Percentiles rank a stretch among this genome's conserved stretches.
phyloP scores from a whole-genome alignment of 2,113 vertebrate species.

The Atherinomorus stipes region DNA sequence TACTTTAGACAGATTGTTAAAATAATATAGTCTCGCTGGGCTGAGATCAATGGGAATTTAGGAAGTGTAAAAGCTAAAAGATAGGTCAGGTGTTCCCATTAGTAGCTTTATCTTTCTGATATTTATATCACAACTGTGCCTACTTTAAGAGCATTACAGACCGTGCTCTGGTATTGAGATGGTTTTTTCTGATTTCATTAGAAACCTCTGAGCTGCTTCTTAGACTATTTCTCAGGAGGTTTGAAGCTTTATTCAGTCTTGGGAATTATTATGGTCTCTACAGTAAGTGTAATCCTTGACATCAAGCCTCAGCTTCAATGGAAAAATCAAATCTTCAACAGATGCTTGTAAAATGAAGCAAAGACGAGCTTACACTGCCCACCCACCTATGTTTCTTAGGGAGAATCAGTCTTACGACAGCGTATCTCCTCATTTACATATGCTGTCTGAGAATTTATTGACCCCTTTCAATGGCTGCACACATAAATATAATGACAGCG shows the following conservation, averaged over 20 bases:
- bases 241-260: constrained; percentile 21
- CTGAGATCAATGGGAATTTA: too few relatives aligned
- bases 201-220: constrained; percentile 35
- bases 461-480: not conserved
- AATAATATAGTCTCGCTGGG: too few relatives aligned
- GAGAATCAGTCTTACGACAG: too few relatives aligned
- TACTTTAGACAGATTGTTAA: too few relatives aligned
- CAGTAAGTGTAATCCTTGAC: constrained; percentile 59
- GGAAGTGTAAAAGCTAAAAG: too few relatives aligned
- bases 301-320: constrained; percentile 32
- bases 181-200: constrained; percentile 25
- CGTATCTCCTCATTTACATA: constrained; percentile 1
- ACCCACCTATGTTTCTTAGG: constrained; percentile 27
- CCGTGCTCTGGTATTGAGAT: not conserved
- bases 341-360: constrained; percentile 3
- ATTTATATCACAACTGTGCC: too few relatives aligned
- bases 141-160: not conserved
- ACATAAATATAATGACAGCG: constrained; percentile 1
- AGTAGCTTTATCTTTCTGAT: too few relatives aligned
- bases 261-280: constrained; percentile 49
- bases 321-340: constrained; percentile 57
- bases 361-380: constrained; percentile 25
- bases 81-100: too few relatives aligned
- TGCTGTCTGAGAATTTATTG: not conserved
- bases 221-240: constrained; percentile 44